Conservation (phyloP, 2,888 invertebrate genomes). For the Drosophila vallismaia region DNA sequence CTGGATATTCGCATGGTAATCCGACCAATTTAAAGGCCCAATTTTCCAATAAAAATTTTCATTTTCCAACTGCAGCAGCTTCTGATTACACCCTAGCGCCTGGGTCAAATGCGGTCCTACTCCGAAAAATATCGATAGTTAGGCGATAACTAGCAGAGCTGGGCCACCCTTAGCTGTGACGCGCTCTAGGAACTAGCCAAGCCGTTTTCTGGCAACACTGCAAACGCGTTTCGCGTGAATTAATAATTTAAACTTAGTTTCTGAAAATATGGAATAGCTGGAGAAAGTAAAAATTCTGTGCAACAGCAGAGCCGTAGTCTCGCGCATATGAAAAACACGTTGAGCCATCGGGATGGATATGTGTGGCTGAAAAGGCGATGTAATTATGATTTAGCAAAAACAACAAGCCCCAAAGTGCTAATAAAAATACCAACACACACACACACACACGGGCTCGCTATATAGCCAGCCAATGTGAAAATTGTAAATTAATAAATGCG, state of each 20-base stretch:
- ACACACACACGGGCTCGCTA: conserved; percentile 18
- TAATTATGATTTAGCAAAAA: conserved; percentile 77
- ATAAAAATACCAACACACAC: conserved; percentile 48
- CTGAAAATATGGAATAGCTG: conserved; percentile 49
- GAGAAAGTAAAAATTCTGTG: conserved; percentile 47
- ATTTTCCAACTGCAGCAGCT: conserved; percentile 45
- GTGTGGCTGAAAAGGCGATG: conserved; percentile 72
- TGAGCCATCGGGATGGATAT: conserved; percentile 53
- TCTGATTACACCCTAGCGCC: neutral
- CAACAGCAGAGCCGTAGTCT: conserved; percentile 49
- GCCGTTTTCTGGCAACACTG: conserved; percentile 26
- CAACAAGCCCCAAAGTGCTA: conserved; percentile 62
- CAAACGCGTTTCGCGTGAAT: conserved; percentile 53
- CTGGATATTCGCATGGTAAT: conserved; percentile 2
- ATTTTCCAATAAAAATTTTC: conserved; percentile 66
- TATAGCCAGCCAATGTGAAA: conserved; percentile 66
- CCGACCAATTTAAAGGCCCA: conserved; percentile 9
- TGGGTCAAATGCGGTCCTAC: neutral
- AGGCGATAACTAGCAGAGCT: neutral
- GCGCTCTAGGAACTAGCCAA: conserved; percentile 2
- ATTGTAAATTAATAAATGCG: conserved; percentile 74
- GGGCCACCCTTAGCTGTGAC: conserved; percentile 1
- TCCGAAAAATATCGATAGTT: neutral
- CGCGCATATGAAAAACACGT: conserved; percentile 55
- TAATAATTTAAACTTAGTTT: conserved; percentile 59